These are phyloP conservation scores for Papilio machaon DNA, from an alignment of 1,140 invertebrate genomes.

Conservation along the genomic window DNA sequence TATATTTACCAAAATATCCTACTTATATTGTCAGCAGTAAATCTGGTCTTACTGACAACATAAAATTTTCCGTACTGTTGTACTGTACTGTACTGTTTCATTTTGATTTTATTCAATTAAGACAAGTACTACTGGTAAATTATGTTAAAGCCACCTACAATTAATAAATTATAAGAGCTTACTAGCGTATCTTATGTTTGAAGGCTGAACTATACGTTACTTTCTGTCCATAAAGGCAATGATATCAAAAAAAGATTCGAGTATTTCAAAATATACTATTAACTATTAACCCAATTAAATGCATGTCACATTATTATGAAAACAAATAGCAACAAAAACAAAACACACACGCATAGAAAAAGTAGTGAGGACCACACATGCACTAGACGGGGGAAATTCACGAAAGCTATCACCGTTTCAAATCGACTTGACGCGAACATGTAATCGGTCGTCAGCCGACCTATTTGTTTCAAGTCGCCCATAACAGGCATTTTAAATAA, in stretches of 20 bases:
- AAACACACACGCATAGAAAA: conserved; percentile 42
- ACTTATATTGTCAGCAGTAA: background rate
- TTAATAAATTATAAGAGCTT: too few relatives aligned
- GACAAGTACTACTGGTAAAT: too few relatives aligned
- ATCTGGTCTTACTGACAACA: background rate
- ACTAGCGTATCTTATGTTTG: too few relatives aligned
- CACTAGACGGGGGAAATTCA: conserved; percentile 60
- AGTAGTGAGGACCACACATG: conserved; percentile 71
- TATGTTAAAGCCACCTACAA: too few relatives aligned
- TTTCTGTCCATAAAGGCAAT: too few relatives aligned
- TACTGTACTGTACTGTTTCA: too few relatives aligned
- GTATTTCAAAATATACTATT: background rate
- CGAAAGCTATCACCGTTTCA: conserved; percentile 74
- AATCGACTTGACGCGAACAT: conserved; percentile 77
- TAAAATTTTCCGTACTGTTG: too few relatives aligned
- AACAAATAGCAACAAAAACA: conserved; percentile 56
- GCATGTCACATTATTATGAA: conserved; percentile 60
- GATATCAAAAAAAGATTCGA: too few relatives aligned
- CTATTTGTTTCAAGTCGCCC: conserved; percentile 80
- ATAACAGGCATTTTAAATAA: conserved; percentile 76
- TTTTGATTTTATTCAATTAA: background rate
- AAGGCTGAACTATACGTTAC: too few relatives aligned
- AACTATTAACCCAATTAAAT: conserved; percentile 45
- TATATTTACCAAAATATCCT: background rate
- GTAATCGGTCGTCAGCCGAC: conserved; percentile 73